Evolutionary conservation across 2,888 invertebrate genomes (phyloP).

Genomic region (Eupithecia abbreviata): DNA sequence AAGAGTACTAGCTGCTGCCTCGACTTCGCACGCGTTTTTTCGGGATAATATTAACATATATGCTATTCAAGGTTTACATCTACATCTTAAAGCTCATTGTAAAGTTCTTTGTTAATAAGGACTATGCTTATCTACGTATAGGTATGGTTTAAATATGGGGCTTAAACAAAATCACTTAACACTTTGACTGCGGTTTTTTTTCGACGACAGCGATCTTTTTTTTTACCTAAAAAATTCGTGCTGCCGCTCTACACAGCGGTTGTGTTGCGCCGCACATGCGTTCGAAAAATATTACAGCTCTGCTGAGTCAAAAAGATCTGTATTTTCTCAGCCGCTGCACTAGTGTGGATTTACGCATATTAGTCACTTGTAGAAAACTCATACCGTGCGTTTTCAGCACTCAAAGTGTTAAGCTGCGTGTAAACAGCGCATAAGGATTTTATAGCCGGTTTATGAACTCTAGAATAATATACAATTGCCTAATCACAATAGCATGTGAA

Average conservation of each 20-base stretch:
- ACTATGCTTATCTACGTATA: not conserved
- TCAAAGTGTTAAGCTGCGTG: too few relatives aligned
- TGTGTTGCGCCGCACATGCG: too few relatives aligned
- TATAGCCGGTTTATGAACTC: constrained; percentile 17
- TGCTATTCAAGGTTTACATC: not conserved
- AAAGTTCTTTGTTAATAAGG: not conserved
- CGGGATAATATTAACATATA: not conserved
- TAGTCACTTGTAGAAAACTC: too few relatives aligned
- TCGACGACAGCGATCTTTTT: too few relatives aligned
- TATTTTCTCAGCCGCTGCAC: too few relatives aligned
- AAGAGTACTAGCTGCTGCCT: not conserved
- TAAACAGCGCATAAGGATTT: not conserved
- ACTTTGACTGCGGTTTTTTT: too few relatives aligned
- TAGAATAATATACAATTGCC: constrained; percentile 26
- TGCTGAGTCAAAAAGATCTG: too few relatives aligned
- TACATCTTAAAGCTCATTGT: not conserved
- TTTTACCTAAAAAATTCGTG: too few relatives aligned
- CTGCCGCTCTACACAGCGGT: too few relatives aligned
- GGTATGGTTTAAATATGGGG: not conserved
- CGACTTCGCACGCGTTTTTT: not conserved
- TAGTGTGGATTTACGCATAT: too few relatives aligned
- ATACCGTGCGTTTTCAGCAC: too few relatives aligned
- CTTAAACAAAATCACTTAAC: not conserved
- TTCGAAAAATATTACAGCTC: too few relatives aligned
- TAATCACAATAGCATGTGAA: constrained; percentile 34